A percentile compares a stretch with the other conserved stretches of the same genome.
Conservation (phyloP, 30 jellyfish, hydroid and myxozoan genomes). For the Hydractinia echinata region DNA sequence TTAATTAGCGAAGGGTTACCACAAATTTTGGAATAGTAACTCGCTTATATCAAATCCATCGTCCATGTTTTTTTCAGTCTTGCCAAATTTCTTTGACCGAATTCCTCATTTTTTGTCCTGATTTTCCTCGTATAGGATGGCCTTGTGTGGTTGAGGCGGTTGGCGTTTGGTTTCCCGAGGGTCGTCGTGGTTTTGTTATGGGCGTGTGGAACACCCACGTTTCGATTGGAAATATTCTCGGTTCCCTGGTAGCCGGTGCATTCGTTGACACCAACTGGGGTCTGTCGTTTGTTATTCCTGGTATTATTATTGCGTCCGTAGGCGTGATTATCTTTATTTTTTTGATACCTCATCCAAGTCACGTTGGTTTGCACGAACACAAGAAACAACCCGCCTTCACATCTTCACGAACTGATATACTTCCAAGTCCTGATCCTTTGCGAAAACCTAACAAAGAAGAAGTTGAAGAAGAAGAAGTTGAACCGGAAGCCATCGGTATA, state of each 20-base stretch:
- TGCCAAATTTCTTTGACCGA: no score
- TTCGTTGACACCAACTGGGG: conserved; percentile 91
- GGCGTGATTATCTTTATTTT: conserved; percentile 59
- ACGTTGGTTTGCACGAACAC: conserved; percentile 44
- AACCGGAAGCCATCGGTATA: conserved; percentile 22
- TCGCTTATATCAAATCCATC: no score
- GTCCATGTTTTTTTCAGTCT: no score
- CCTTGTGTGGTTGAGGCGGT: conserved; percentile 98
- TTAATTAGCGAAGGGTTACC: no score
- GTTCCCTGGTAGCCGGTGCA: conserved; percentile 91
- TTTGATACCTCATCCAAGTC: conserved; percentile 76
- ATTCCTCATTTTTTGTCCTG: not conserved
- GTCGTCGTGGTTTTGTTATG: conserved; percentile 94
- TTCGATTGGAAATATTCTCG: conserved; percentile 91
- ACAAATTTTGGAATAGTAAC: no score
- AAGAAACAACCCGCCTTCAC: not conserved
- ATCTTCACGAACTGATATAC: not conserved
- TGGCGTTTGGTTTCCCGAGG: conserved; percentile 97
- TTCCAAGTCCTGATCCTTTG: conserved; percentile 17
- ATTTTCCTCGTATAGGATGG: conserved; percentile 81
- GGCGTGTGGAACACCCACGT: conserved; percentile 97
- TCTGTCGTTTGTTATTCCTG: conserved; percentile 91
- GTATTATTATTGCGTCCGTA: conserved; percentile 43
- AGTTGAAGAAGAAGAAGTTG: not conserved
- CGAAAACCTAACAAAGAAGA: not conserved